These are phyloP conservation scores for Australoheros scitulus DNA, from an alignment of 2,113 vertebrate genomes.

Conservation along the genomic window DNA sequence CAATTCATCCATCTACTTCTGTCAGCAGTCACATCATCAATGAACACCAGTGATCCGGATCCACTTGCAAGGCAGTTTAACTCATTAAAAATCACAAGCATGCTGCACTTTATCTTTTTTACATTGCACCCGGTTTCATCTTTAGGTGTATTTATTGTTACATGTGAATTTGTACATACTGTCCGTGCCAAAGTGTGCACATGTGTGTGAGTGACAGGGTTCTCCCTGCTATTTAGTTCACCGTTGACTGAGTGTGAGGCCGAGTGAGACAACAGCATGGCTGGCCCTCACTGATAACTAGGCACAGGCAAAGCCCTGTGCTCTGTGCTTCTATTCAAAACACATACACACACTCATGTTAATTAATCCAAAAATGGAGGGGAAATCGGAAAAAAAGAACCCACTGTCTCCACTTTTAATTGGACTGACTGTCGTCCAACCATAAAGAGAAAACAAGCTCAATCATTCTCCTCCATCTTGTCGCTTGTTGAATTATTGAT, in stretches of 20 bases:
- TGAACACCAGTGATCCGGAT: neutral
- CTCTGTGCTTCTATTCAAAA: constrained; percentile 45
- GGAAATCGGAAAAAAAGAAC: constrained; percentile 39
- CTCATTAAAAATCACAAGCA: neutral
- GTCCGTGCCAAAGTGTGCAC: constrained; percentile 1
- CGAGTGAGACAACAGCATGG: constrained; percentile 73
- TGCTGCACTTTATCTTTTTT: neutral
- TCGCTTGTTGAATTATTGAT: constrained; percentile 76
- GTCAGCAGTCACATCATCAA: neutral
- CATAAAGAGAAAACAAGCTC: constrained; percentile 68
- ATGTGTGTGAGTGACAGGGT: constrained; percentile 37
- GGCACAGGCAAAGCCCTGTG: constrained; percentile 37
- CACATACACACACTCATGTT: constrained; percentile 40
- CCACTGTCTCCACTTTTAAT: constrained; percentile 70
- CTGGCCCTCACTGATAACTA: constrained; percentile 80
- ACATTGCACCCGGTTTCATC: neutral
- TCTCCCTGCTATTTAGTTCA: constrained; percentile 67
- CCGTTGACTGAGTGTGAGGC: constrained; percentile 76
- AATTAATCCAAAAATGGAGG: constrained; percentile 74
- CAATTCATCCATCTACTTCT: neutral
- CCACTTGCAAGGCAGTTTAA: neutral
- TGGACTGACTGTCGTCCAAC: constrained; percentile 76
- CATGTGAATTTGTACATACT: neutral
- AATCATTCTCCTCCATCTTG: constrained; percentile 75
- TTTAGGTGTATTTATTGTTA: constrained; percentile 7